A percentile compares a stretch with the other conserved stretches of the same genome.
These are phyloP conservation scores for Andrena bicolor DNA, from an alignment of 2,888 invertebrate species.

Conservation along the genomic window DNA sequence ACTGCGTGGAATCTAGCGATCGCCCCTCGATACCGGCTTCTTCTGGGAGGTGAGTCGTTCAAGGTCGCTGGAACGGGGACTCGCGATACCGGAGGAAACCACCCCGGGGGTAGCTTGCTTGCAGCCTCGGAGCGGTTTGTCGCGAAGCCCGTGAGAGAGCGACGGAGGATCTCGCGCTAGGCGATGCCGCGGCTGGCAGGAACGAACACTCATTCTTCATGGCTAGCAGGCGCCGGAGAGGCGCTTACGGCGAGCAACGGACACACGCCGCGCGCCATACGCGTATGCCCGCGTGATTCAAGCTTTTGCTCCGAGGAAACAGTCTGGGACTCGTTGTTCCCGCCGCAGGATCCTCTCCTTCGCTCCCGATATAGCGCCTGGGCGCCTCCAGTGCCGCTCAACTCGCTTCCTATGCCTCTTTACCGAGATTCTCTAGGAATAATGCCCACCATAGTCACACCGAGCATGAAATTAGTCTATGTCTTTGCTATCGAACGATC, in stretches of 20 bases:
- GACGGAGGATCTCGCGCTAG: conserved; percentile 17
- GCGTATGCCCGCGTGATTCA: conserved; percentile 23
- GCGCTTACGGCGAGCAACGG: conserved; percentile 61
- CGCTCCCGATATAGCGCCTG: conserved; percentile 51
- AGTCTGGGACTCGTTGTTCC: conserved; percentile 56
- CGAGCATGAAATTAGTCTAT: too few relatives aligned
- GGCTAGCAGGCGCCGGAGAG: conserved; percentile 77
- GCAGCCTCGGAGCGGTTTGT: not conserved
- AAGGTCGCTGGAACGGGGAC: not conserved
- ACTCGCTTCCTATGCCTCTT: not conserved
- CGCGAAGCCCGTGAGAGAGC: not conserved
- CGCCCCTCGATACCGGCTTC: not conserved
- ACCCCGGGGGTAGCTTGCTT: not conserved
- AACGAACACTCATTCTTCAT: conserved; percentile 80
- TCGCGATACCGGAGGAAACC: not conserved
- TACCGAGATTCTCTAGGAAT: not conserved
- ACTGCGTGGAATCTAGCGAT: not conserved
- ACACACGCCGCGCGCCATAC: conserved; percentile 12
- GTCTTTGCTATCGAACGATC: too few relatives aligned
- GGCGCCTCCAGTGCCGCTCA: conserved; percentile 16
- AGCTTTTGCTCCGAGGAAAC: conserved; percentile 63
- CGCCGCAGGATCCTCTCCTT: conserved; percentile 50
- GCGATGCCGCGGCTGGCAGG: conserved; percentile 68
- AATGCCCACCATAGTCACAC: too few relatives aligned
- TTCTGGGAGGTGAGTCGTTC: not conserved